Evolutionary conservation across 2,888 invertebrate genomes (phyloP).

Genomic region (Ormyrus rosae): DNA sequence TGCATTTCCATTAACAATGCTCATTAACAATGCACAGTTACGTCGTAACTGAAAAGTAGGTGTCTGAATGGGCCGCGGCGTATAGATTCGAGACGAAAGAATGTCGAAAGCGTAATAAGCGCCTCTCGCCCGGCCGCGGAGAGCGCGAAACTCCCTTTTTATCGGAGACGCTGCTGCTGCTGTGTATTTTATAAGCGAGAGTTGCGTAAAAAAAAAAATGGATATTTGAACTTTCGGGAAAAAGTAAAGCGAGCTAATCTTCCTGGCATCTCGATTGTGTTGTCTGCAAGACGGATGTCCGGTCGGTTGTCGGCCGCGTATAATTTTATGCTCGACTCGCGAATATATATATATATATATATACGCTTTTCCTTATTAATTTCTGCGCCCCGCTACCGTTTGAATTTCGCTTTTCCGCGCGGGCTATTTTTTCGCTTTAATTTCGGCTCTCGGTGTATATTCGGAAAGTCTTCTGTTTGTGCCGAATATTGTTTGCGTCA

Average conservation of each 20-base stretch:
- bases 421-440: neutral
- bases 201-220: neutral
- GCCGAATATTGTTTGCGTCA: no score
- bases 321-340: conserved; percentile 33
- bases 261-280: conserved; percentile 26
- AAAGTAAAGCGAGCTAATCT: conserved; percentile 30
- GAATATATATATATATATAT: conserved; percentile 14
- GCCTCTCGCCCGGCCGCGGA: neutral
- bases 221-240: conserved; percentile 15
- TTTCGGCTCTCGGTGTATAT: neutral
- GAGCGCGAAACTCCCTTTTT: conserved; percentile 25
- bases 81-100: conserved; percentile 29
- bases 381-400: neutral
- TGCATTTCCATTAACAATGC: conserved; percentile 54
- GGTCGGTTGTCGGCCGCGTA: conserved; percentile 39
- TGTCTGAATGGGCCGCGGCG: conserved; percentile 36
- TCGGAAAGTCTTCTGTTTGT: no score
- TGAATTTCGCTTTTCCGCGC: neutral
- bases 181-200: neutral
- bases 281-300: conserved; percentile 46
- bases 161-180: neutral
- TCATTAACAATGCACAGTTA: conserved; percentile 57
- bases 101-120: conserved; percentile 45
- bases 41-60: conserved; percentile 55
- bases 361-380: conserved; percentile 18